Conservation (phyloP, 1,140 invertebrate species). For the Asbolus verrucosus region DNA sequence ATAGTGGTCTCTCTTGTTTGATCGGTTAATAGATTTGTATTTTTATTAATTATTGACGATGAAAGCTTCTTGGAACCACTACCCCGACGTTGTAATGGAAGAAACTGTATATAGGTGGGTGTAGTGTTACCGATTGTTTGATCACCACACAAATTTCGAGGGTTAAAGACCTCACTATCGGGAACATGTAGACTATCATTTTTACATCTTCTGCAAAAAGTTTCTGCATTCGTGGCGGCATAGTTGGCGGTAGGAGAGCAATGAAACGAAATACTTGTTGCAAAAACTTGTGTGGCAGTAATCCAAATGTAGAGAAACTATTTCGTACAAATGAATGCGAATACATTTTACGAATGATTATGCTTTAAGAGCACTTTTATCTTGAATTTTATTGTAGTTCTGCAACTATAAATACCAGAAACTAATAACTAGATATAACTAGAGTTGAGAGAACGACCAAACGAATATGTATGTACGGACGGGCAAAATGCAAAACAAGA, state of each 20-base stretch:
- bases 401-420: constrained; percentile 46
- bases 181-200: neutral
- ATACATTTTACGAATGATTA: constrained; percentile 36
- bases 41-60: constrained; percentile 56
- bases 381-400: constrained; percentile 44
- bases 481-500: constrained; percentile 43
- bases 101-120: constrained; percentile 12
- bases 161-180: constrained; percentile 11
- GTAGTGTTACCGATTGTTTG: constrained; percentile 30
- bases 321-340: constrained; percentile 7
- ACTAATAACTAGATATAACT: constrained; percentile 49
- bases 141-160: neutral
- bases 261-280: constrained; percentile 3
- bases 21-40: constrained; percentile 46
- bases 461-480: constrained; percentile 41
- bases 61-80: constrained; percentile 39
- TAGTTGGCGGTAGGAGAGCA: neutral
- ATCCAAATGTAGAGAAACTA: constrained; percentile 17
- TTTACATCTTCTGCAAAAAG: no score
- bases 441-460: constrained; percentile 2
- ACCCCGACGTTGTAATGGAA: constrained; percentile 4
- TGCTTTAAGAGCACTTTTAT: constrained; percentile 42
- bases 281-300: constrained; percentile 1
- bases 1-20: constrained; percentile 41
- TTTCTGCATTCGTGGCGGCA: neutral